These are phyloP conservation scores for Sarcophilus harrisii DNA, from an alignment of 2,797 vertebrate genomes.

Conservation along the genomic window DNA sequence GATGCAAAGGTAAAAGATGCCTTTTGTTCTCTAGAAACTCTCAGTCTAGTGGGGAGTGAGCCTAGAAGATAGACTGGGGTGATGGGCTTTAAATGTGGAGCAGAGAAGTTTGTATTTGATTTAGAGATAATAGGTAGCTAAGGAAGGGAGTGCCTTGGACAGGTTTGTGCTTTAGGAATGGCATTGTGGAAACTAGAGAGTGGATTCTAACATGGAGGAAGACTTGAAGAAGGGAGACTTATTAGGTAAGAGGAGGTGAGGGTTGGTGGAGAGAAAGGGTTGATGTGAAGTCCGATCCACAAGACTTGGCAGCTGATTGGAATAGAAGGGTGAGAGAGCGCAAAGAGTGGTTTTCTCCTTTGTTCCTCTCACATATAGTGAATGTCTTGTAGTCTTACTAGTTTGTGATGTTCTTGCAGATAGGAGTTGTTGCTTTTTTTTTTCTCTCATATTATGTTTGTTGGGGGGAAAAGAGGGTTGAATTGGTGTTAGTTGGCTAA, in stretches of 20 bases:
- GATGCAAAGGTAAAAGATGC: background rate
- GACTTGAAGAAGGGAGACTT: background rate
- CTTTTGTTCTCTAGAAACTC: background rate
- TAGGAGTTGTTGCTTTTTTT: background rate
- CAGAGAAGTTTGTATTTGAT: background rate
- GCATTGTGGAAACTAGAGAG: background rate
- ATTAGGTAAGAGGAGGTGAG: background rate
- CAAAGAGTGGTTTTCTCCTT: background rate
- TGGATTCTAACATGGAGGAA: background rate
- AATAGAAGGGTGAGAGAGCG: background rate
- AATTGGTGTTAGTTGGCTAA: background rate
- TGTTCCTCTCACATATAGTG: background rate
- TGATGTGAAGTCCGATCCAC: background rate
- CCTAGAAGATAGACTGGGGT: background rate
- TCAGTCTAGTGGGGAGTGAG: background rate
- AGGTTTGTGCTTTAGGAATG: background rate
- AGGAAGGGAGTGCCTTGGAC: background rate
- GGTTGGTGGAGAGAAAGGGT: background rate
- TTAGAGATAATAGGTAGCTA: background rate
- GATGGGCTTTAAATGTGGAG: background rate
- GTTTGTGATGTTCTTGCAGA: background rate
- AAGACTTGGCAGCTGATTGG: background rate
- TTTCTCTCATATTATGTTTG: background rate
- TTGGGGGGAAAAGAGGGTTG: background rate
- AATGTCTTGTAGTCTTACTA: background rate